Conservation (phyloP, 2,797 vertebrate genomes). For the Lepus townsendii region DNA sequence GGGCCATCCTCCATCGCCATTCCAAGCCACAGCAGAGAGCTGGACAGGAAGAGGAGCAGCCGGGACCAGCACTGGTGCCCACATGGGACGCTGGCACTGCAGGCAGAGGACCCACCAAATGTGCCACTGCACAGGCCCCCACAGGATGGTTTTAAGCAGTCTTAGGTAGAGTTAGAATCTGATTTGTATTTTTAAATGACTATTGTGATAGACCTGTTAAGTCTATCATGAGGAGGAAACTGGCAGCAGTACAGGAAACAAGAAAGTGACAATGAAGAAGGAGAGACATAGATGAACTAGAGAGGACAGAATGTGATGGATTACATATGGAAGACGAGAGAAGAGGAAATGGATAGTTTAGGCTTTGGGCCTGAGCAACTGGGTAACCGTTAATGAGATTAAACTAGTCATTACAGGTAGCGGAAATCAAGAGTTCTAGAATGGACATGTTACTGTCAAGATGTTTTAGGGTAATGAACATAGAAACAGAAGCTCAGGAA, state of each 20-base stretch:
- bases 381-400: not conserved
- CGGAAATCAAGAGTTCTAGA: not conserved
- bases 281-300: not conserved
- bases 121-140: no score
- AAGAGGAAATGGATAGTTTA: not conserved
- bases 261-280: not conserved
- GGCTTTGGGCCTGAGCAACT: not conserved
- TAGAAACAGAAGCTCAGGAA: not conserved
- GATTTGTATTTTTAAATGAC: not conserved
- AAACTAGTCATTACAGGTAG: not conserved
- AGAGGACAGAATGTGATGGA: not conserved
- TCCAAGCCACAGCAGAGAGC: no score
- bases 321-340: not conserved
- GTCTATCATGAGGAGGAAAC: not conserved
- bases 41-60: no score
- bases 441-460: not conserved
- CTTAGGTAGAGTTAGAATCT: not conserved
- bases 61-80: no score
- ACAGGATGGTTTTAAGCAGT: not conserved
- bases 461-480: not conserved
- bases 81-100: no score
- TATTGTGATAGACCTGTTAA: not conserved
- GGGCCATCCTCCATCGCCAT: no score
- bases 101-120: no score
- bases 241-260: constrained; percentile 21